Evolutionary conservation across 2,797 vertebrate genomes (phyloP).

Genomic region (Paramormyrops hopkinsi): DNA sequence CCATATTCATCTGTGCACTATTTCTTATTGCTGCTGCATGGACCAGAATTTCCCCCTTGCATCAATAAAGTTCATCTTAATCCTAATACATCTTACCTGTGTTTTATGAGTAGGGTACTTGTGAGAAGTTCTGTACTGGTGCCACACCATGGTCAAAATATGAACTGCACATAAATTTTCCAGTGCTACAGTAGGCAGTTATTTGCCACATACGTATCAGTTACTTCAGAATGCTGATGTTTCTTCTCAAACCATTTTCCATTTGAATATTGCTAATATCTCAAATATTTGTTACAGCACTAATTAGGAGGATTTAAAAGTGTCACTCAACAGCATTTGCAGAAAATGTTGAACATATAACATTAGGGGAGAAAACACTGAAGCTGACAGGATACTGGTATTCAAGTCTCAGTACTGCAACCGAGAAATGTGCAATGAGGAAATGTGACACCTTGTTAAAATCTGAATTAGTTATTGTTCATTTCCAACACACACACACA

Average conservation of each 20-base stretch:
- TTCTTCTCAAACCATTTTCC: background rate
- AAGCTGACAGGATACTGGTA: background rate
- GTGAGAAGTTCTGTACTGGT: background rate
- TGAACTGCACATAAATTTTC: background rate
- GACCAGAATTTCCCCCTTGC: background rate
- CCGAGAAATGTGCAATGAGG: background rate
- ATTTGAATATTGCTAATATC: background rate
- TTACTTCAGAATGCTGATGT: background rate
- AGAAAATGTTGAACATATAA: background rate
- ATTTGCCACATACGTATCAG: background rate
- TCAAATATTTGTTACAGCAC: background rate
- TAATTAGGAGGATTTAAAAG: background rate
- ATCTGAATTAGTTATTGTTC: background rate
- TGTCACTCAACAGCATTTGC: background rate
- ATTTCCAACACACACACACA: background rate
- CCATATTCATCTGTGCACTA: background rate
- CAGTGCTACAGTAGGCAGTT: background rate
- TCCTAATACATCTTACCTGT: background rate
- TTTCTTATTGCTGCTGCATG: background rate
- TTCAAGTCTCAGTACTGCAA: background rate
- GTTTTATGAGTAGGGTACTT: background rate
- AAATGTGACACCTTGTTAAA: background rate
- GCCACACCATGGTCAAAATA: background rate
- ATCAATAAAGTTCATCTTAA: background rate
- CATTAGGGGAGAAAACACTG: background rate